phyloP scores from a whole-genome alignment of 2,113 vertebrate genomes.

The Brienomyrus brachyistius region DNA sequence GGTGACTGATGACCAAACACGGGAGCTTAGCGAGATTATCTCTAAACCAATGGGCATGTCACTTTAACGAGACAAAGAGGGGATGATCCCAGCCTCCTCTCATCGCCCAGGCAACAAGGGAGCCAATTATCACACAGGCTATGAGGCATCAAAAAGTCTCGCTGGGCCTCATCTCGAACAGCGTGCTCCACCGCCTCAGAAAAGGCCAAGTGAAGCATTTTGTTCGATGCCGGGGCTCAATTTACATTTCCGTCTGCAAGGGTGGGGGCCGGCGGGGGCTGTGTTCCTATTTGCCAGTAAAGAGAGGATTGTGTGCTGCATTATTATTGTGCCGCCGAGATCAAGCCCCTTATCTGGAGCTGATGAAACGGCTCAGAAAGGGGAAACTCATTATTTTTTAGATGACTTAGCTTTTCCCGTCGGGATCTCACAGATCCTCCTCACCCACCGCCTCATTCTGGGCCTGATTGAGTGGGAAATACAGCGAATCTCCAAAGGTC shows the following conservation, averaged over 20 bases:
- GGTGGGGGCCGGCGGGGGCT: constrained; percentile 14
- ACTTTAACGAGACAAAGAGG: constrained; percentile 55
- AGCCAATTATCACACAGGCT: constrained; percentile 48
- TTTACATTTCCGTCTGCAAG: constrained; percentile 38
- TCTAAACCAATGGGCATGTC: constrained; percentile 45
- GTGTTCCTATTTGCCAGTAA: constrained; percentile 33
- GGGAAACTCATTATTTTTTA: constrained; percentile 72
- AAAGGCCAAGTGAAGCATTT: constrained; percentile 42
- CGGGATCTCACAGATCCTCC: constrained; percentile 62
- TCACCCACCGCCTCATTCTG: constrained; percentile 68
- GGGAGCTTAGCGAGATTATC: constrained; percentile 48
- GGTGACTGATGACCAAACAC: constrained; percentile 42
- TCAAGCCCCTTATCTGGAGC: constrained; percentile 50
- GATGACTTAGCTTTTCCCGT: constrained; percentile 65
- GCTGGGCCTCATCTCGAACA: constrained; percentile 35
- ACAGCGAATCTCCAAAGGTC: constrained; percentile 71
- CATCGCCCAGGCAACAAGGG: constrained; percentile 52
- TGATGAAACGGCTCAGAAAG: constrained; percentile 58
- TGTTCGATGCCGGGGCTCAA: constrained; percentile 35
- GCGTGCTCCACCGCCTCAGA: constrained; percentile 34
- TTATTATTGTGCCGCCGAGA: constrained; percentile 47
- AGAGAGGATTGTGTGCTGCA: constrained; percentile 33
- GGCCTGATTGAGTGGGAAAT: constrained; percentile 74
- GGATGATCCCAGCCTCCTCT: constrained; percentile 49
- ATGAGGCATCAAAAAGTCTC: constrained; percentile 35